phyloP scores from a whole-genome alignment of 2,113 vertebrate species.

The Crypturellus undulatus region DNA sequence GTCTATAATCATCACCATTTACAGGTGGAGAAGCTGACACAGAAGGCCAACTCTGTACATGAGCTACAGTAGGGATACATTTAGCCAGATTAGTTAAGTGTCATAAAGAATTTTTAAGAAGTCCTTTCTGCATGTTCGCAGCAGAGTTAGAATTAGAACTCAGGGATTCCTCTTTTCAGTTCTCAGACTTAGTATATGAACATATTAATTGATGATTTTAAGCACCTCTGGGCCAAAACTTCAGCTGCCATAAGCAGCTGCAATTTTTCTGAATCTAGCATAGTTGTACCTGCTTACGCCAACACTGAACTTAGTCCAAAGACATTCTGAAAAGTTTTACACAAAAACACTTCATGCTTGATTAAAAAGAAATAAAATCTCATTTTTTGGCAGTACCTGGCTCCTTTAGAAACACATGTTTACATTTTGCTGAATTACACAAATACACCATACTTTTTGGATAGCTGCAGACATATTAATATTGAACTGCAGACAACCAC shows the following conservation, averaged over 20 bases:
- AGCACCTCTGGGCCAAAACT: neutral
- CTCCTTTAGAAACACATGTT: conserved; percentile 66
- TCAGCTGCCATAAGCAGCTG: neutral
- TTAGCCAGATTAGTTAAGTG: neutral
- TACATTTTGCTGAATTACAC: conserved; percentile 70
- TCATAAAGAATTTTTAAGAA: conserved; percentile 35
- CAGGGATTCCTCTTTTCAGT: neutral
- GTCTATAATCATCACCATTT: conserved; percentile 31
- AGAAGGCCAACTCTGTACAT: neutral
- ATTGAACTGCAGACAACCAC: conserved; percentile 72
- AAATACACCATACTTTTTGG: conserved; percentile 14
- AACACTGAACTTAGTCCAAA: neutral
- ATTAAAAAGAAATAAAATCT: conserved; percentile 12
- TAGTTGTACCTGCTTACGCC: neutral
- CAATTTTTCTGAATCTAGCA: neutral
- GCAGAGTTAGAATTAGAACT: neutral
- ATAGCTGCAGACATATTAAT: conserved; percentile 68
- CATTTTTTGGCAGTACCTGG: conserved; percentile 33
- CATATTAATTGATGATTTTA: neutral
- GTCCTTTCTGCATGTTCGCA: neutral
- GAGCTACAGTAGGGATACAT: neutral
- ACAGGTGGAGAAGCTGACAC: neutral
- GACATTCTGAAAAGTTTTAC: neutral
- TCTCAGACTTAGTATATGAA: neutral
- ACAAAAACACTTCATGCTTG: neutral